Evolutionary conservation across 2,888 invertebrate species (phyloP).

Genomic region (Rhimphoctona megacephalus): DNA sequence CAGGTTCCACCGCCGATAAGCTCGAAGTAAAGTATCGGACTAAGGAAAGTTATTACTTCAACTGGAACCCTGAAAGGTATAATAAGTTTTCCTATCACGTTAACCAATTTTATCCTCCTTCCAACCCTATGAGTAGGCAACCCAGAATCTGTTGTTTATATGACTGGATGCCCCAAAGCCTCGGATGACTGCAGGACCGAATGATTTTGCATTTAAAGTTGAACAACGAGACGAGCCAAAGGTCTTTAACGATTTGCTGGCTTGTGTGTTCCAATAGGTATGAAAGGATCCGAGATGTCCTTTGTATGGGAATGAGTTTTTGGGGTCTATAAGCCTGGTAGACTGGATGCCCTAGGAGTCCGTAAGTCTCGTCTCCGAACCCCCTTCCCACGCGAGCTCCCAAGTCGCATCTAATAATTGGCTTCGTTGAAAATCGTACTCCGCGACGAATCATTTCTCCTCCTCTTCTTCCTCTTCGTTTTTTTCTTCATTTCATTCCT

Average conservation of each 20-base stretch:
- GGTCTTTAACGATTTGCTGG: conserved; percentile 29
- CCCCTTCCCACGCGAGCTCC: conserved; percentile 58
- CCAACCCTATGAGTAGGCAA: neutral
- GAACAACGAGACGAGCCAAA: conserved; percentile 24
- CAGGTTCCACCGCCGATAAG: neutral
- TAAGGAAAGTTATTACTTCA: neutral
- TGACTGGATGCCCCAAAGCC: conserved; percentile 3
- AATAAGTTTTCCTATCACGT: neutral
- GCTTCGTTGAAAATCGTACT: conserved; percentile 84
- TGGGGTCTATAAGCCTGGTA: conserved; percentile 60
- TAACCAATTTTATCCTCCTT: neutral
- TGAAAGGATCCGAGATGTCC: conserved; percentile 73
- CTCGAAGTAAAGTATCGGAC: neutral
- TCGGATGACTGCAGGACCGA: conserved; percentile 13
- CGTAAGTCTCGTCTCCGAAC: conserved; percentile 53
- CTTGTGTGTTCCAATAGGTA: conserved; percentile 16
- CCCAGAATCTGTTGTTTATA: conserved; percentile 14
- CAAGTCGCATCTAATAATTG: conserved; percentile 84
- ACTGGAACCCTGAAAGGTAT: neutral
- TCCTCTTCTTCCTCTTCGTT: conserved; percentile 53
- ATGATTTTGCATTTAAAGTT: conserved; percentile 35
- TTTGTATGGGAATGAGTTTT: conserved; percentile 70
- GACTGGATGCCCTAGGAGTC: conserved; percentile 61
- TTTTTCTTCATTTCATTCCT: neutral
- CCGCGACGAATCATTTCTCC: conserved; percentile 81